Base-by-base conservation (phyloP, 2,888 invertebrate species). In the Diaphora mendica region DNA sequence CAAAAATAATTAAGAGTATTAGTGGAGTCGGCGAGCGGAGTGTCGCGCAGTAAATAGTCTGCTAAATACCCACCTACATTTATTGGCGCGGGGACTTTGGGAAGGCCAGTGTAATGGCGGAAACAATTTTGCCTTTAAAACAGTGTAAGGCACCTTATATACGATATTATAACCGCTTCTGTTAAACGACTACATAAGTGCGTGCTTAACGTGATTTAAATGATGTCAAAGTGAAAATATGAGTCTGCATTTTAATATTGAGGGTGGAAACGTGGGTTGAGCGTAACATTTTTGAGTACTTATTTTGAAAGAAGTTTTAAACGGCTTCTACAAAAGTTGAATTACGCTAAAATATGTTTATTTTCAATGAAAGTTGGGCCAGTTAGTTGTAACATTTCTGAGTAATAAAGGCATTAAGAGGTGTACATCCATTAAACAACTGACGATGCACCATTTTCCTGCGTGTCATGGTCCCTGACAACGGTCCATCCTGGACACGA, bases 1-100 rank as follows among this genome's bases (percentile, higher is more conserved):
- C 94, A 94, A 94, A 95, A 95, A 95, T 95, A 95, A 95, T 95
- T 95, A 95, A 94, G 95, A 94, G 94, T 93, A 94, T 95, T 94
- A 95, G 94, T 91, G 87, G 89, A 94, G 93, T 93, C 91, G 91
- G 89, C 88, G 90, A 89, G 92, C 92, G 90, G 88, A 92, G 90
- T 92, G 92, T 93, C 94, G 93, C 93, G 90, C 92, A 92, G 91
- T 94, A 94, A 95, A 95, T 94, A 93, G 91, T 91, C 92, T 91
- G 92, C 92, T 95, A 95, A 95, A 94, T 93, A 93, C 94, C 93
- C 94, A 93, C 92, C 94, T 94, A 94, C 93, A 93, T 94, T 93
- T 94, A 95, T 95, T 94, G 94, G 94, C 88, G 90, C 88, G 78
- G 89, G 89, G 90, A 90, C 91, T 89, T 90, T 87, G 89, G 90